Percentiles rank a stretch among this genome's conserved stretches.
Conservation (phyloP, 2,113 vertebrate genomes). For the Diadophis punctatus region DNA sequence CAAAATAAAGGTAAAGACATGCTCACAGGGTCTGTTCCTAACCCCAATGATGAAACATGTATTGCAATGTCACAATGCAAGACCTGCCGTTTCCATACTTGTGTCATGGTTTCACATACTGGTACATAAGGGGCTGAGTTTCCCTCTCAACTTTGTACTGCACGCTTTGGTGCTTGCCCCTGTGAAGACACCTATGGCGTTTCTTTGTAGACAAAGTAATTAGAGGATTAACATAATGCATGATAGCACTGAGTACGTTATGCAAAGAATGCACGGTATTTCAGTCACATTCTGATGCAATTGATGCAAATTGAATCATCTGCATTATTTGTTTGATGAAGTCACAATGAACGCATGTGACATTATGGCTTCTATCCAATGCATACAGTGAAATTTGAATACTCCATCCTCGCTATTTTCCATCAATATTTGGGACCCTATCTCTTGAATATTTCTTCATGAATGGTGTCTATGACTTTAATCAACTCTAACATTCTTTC, state of each 20-base stretch:
- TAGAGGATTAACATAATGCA: neutral
- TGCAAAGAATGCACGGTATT: neutral
- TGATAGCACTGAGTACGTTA: neutral
- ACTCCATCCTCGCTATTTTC: neutral
- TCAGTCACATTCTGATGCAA: neutral
- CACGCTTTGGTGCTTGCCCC: neutral
- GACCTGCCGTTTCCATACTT: neutral
- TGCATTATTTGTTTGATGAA: neutral
- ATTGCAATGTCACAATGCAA: neutral
- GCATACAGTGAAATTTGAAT: neutral
- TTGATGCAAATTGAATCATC: neutral
- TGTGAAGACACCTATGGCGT: neutral
- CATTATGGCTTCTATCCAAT: neutral
- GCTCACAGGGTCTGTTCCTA: neutral
- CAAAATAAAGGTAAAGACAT: neutral
- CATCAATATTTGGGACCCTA: neutral
- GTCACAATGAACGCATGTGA: neutral
- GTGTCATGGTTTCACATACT: neutral
- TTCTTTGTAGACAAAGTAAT: neutral
- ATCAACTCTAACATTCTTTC: neutral
- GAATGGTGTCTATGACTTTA: neutral
- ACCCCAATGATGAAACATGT: neutral
- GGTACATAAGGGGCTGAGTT: neutral
- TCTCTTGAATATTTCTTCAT: neutral
- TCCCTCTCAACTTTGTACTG: neutral